phyloP scores from a whole-genome alignment of 2,113 vertebrate genomes.

The Chaetorhynchus papuensis region DNA sequence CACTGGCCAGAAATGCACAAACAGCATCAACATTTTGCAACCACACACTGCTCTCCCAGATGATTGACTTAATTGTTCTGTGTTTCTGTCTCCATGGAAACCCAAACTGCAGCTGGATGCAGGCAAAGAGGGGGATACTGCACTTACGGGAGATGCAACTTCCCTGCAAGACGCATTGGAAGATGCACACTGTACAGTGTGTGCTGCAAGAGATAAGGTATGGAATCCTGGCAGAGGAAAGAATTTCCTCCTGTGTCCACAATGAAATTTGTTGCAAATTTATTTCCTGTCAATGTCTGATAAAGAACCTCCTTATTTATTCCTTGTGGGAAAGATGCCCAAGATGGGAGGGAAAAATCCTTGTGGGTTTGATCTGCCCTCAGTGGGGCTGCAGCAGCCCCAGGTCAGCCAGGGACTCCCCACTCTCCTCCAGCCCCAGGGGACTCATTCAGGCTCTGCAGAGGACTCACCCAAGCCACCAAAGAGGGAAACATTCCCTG shows the following conservation, averaged over 20 bases:
- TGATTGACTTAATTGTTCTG: neutral
- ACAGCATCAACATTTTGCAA: neutral
- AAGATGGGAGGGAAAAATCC: neutral
- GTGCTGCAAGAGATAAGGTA: neutral
- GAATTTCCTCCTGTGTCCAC: no score
- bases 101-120: neutral
- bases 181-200: fast-evolving
- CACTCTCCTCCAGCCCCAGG: fast-evolving
- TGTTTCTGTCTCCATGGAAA: neutral
- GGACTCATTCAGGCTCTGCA: neutral
- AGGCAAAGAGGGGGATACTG: fast-evolving
- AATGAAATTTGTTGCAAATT: fast-evolving
- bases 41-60: no score
- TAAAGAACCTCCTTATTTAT: no score
- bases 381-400: neutral
- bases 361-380: fast-evolving
- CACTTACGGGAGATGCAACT: fast-evolving
- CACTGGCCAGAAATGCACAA: neutral
- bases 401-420: neutral
- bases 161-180: fast-evolving
- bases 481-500: neutral
- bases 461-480: neutral
- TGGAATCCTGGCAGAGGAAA: neutral
- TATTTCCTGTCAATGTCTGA: neutral
- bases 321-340: neutral